Evolutionary conservation across 2,888 invertebrate genomes (phyloP), one percentile per base, ranked within the genome.

Genomic region (Theodoxus fluviatilis): DNA sequence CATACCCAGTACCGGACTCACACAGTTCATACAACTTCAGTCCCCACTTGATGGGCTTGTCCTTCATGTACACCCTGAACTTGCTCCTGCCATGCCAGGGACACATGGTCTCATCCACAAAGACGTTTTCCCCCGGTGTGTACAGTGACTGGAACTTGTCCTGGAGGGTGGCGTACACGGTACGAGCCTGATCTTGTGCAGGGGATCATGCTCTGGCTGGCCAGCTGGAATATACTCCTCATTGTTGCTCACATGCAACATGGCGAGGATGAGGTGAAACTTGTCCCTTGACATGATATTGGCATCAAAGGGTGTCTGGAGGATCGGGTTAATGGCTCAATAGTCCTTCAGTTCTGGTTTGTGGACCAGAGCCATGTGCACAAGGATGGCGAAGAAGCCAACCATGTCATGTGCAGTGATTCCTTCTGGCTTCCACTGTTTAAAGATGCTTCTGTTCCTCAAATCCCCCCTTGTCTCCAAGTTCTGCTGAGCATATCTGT

Each of bases 161-260:
- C 65, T 65, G 38, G 28, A 40, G 22, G 28, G 22, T 28, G 12
- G 40, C 18, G 65, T 43, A 65, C 25, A 65, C 31, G 6, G 65
- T n/a, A n/a, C n/a, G n/a, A n/a, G 65, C 28, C 43, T 65, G 40
- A 65, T 65, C 18, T 65, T 65, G 47, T 28, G 43, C 38, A 65
- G 37, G 22, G 65, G 65, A 65, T 65, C 65, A 38, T 43, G 43
- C 43, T 18, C 38, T 15, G 38, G 28, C 25, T 65, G 1, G 18
- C 65, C 65, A 9, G 22, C 15, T 43, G 65, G 38, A 28, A 43
- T 15, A 31, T 18, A 25, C 31, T 37, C 43, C 1, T 18, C 28
- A 25, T 65, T 40, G 37, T 65, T 28, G 1, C 31, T 38, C 9
- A 65, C 40, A 65, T 65, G 65, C 6, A 65, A 40, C 40, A 43